These are phyloP conservation scores for Myiotriccus ornatus DNA, from an alignment of 2,797 vertebrate species.

Conservation along the genomic window DNA sequence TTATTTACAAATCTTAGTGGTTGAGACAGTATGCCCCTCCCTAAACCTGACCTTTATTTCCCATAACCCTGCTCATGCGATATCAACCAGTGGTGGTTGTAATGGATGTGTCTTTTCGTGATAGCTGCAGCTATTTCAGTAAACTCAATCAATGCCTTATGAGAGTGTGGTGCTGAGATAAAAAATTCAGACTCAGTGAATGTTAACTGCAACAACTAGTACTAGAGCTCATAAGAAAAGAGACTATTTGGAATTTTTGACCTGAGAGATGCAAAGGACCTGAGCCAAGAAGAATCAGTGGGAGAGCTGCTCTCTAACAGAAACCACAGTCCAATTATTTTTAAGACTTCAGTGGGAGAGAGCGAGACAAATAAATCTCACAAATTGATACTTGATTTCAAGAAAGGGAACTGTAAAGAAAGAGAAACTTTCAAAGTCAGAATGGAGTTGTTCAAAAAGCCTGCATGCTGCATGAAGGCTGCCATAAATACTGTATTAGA, in stretches of 20 bases:
- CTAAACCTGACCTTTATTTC: background rate
- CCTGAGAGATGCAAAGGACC: background rate
- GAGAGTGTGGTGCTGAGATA: background rate
- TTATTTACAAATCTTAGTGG: background rate
- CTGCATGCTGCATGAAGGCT: background rate
- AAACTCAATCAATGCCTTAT: background rate
- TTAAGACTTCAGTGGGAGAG: background rate
- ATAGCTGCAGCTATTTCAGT: background rate
- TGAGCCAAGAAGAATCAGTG: background rate
- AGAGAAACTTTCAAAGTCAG: background rate
- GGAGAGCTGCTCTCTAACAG: background rate
- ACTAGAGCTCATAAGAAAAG: background rate
- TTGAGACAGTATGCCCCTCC: background rate
- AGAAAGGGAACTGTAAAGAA: background rate
- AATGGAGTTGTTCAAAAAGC: background rate
- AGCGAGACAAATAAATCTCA: background rate
- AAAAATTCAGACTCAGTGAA: background rate
- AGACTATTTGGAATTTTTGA: background rate
- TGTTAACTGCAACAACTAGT: background rate
- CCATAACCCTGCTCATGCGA: background rate
- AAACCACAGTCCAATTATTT: constrained; percentile 5
- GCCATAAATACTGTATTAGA: background rate
- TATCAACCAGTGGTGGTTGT: no score
- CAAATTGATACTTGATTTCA: background rate
- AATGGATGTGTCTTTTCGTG: background rate